These are phyloP conservation scores for Fringilla coelebs DNA, from an alignment of 2,797 vertebrate genomes.

Conservation along the genomic window DNA sequence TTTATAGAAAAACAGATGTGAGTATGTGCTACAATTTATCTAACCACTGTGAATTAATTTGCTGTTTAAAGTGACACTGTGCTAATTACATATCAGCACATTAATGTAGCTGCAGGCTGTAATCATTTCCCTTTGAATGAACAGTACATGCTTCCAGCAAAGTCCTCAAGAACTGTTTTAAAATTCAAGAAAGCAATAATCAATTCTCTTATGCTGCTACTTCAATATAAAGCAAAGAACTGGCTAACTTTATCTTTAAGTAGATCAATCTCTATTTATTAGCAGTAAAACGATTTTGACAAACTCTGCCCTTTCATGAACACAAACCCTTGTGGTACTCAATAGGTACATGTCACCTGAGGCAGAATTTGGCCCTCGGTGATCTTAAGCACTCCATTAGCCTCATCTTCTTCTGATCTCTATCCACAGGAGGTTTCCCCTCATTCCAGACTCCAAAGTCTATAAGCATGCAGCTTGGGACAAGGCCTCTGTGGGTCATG, in stretches of 20 bases:
- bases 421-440: background rate
- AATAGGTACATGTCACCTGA: background rate
- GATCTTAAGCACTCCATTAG: background rate
- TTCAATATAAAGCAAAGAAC: background rate
- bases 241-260: background rate
- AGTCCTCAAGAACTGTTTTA: background rate
- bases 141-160: background rate
- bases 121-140: constrained; percentile 10
- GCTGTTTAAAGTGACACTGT: constrained; percentile 39
- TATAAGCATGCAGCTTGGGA: background rate
- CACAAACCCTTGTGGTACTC: background rate
- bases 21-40: background rate
- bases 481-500: background rate
- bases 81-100: constrained; percentile 37
- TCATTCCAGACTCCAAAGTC: background rate
- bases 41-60: constrained; percentile 30
- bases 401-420: background rate
- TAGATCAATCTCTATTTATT: constrained; percentile 20
- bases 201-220: background rate
- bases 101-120: background rate
- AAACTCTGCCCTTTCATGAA: background rate
- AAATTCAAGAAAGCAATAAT: constrained; percentile 29
- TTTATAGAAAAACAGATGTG: constrained; percentile 6
- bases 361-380: background rate
- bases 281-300: background rate